phyloP scores from a whole-genome alignment of 2,888 invertebrate species.

The Hydrotaea cyrtoneurina region DNA sequence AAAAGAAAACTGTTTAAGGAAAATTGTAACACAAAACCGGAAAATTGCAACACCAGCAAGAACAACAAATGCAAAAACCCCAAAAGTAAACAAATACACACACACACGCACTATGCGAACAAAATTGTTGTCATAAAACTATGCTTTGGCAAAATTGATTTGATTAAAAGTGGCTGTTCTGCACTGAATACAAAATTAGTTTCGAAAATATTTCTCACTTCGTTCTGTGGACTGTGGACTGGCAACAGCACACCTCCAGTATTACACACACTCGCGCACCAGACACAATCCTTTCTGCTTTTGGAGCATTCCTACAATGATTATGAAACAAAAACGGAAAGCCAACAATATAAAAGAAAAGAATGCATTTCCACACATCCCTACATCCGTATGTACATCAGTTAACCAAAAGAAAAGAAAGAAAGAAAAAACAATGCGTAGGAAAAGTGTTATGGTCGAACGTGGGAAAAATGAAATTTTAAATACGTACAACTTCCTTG shows the following conservation, averaged over 20 bases:
- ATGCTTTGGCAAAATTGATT: constrained; percentile 72
- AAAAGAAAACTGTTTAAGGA: constrained; percentile 26
- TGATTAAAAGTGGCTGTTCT: constrained; percentile 70
- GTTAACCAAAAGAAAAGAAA: constrained; percentile 8
- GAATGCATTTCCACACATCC: constrained; percentile 6
- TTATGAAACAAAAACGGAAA: constrained; percentile 29
- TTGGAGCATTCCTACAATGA: constrained; percentile 36
- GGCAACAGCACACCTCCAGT: neutral
- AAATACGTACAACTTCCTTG: constrained; percentile 13
- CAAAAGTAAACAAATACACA: neutral
- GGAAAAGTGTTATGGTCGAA: constrained; percentile 53
- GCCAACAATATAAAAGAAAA: constrained; percentile 6
- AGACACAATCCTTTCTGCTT: constrained; percentile 4
- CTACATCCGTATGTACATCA: too few relatives aligned
- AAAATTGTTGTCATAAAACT: constrained; percentile 71
- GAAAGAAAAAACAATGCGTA: constrained; percentile 54
- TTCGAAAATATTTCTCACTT: constrained; percentile 40
- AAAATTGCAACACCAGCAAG: constrained; percentile 46
- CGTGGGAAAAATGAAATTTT: constrained; percentile 62
- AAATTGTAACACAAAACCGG: constrained; percentile 63
- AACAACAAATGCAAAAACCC: neutral
- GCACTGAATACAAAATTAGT: constrained; percentile 70
- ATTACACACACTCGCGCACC: neutral
- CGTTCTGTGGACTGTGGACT: neutral
- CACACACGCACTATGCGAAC: constrained; percentile 19